phyloP scores from a whole-genome alignment of 2,888 invertebrate genomes.

The Ophraella communa region DNA sequence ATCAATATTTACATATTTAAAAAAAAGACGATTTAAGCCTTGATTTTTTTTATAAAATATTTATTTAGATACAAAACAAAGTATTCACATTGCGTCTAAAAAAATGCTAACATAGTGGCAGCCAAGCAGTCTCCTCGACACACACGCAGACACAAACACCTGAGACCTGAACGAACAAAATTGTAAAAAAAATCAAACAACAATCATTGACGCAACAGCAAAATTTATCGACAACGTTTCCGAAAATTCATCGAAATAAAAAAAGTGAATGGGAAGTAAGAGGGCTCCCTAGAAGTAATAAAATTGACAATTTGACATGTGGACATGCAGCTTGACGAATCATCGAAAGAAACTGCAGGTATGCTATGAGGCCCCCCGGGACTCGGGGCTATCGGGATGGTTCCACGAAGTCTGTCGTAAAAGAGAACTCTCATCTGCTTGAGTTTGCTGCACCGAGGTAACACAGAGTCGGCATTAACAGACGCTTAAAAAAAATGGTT shows the following conservation, averaged over 20 bases:
- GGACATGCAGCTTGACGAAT: constrained; percentile 42
- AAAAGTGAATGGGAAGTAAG: constrained; percentile 8
- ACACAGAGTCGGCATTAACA: not conserved
- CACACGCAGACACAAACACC: too few species aligned
- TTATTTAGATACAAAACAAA: too few species aligned
- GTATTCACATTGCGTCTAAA: too few species aligned
- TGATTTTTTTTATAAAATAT: too few species aligned
- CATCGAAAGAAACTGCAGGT: constrained; percentile 29
- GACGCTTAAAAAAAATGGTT: not conserved
- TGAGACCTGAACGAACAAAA: not conserved
- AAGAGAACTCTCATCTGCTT: constrained; percentile 28
- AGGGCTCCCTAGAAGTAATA: constrained; percentile 53
- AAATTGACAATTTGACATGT: constrained; percentile 55
- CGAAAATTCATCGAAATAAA: constrained; percentile 28
- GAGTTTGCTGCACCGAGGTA: not conserved
- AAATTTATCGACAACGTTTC: constrained; percentile 29
- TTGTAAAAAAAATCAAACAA: not conserved
- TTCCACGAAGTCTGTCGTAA: constrained; percentile 59
- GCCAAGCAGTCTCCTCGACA: constrained; percentile 4
- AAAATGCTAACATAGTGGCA: not conserved
- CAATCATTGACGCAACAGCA: not conserved
- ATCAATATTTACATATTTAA: too few species aligned
- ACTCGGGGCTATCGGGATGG: constrained; percentile 40
- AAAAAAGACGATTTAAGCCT: too few species aligned
- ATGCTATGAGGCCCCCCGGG: constrained; percentile 44